Conservation (phyloP, 2,888 invertebrate genomes). For the Meganola albula region DNA sequence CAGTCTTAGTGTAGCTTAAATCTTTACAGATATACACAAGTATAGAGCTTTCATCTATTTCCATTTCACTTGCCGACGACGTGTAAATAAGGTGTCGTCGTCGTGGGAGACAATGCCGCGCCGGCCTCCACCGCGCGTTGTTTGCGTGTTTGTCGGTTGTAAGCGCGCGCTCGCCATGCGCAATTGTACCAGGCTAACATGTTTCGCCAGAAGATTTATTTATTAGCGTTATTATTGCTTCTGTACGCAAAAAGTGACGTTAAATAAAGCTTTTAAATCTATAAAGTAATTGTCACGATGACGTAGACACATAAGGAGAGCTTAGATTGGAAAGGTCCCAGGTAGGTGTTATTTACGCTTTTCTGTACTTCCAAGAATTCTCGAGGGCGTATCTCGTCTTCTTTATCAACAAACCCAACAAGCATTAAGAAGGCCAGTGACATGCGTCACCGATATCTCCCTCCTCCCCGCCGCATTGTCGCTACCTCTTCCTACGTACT, state of each 20-base stretch:
- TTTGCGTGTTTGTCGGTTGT: conserved; percentile 34
- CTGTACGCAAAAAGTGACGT: too few relatives aligned
- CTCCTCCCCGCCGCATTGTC: conserved; percentile 14
- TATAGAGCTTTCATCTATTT: too few relatives aligned
- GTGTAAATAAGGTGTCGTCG: conserved; percentile 31
- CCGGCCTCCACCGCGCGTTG: too few relatives aligned
- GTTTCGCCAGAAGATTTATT: conserved; percentile 26
- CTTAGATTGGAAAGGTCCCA: too few relatives aligned
- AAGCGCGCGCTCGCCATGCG: conserved; percentile 54
- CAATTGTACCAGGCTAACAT: conserved; percentile 55
- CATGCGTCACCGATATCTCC: conserved; percentile 26
- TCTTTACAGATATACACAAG: too few relatives aligned
- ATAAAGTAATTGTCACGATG: too few relatives aligned
- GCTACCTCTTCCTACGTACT: conserved; percentile 23
- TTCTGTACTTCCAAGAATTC: conserved; percentile 10
- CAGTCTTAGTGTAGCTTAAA: too few relatives aligned
- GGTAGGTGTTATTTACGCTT: too few relatives aligned
- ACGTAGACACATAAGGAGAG: too few relatives aligned
- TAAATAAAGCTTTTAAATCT: too few relatives aligned
- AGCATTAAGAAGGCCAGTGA: conserved; percentile 32
- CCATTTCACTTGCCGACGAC: conserved; percentile 27
- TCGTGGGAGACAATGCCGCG: conserved; percentile 37
- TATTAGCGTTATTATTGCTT: too few relatives aligned
- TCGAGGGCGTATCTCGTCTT: conserved; percentile 11
- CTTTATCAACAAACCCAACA: conserved; percentile 21